Evolutionary conservation across 2,888 invertebrate species (phyloP), one percentile per base, ranked within the genome.

Genomic region (Chromoteleia sp.): DNA sequence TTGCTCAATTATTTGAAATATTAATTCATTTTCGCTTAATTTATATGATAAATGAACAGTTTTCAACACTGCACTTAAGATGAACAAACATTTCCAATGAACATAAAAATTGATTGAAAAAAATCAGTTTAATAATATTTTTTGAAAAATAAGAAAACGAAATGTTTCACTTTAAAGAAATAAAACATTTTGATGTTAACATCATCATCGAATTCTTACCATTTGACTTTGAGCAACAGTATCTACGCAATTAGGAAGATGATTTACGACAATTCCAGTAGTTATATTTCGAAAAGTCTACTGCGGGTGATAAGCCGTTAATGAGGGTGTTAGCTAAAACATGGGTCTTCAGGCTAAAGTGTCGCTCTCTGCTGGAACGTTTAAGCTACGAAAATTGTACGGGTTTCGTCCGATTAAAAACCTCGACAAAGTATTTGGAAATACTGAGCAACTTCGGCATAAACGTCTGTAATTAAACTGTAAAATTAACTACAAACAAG

Each of bases 231-330:
- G 43, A 68, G 19, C 41, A 48, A 19, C 2, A 10, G 19, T 30
- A 12, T 17, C 36, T 70, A 70, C 4, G 33, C 10, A 54, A 67
- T 54, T 14, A 59, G 50, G 41, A 61, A 59, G 59, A 58, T 70
- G 68, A 39, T 48, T 58, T 30, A 70, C 48, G n/a, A 48, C 19
- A 52, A 52, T 59, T 59, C 14, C 41, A 5, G 43, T 58, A 59
- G 43, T 41, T 59, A 59, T 71, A 59, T 50, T 59, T 61, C 59
- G 71, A 71, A 70, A 70, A 71, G 59, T 71, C 71, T 71, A 71
- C 71, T 48, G 58, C 48, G 25, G 59, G 59, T 71, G 50, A 50
- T 12, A 71, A 71, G 71, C 71, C 50, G 59, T 48, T 73, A 70
- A 61, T 61, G 52, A 54, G 50, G 54, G 50, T 50, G 54, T 73